These are phyloP conservation scores for Tragelaphus scriptus DNA, from an alignment of 2,113 vertebrate species.

Conservation along the genomic window DNA sequence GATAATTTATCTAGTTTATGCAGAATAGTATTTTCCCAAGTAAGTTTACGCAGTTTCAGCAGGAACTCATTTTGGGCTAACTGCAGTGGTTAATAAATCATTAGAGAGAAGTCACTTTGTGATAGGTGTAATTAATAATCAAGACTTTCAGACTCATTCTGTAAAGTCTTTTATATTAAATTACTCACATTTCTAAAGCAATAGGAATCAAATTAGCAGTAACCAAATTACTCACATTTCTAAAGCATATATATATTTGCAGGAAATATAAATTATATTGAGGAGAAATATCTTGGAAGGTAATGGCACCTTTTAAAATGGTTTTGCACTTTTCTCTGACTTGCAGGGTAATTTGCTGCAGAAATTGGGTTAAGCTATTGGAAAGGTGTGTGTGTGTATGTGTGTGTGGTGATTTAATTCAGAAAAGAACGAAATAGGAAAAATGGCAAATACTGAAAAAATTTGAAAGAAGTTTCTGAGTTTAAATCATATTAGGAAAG, in stretches of 20 bases:
- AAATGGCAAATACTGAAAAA: not conserved
- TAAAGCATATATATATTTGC: slow-evolving; percentile 40
- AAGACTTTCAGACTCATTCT: slow-evolving; percentile 68
- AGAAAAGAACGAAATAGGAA: not conserved
- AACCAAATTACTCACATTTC: slow-evolving; percentile 65
- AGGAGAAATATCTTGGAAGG: slow-evolving; percentile 16
- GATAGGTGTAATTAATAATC: slow-evolving; percentile 74
- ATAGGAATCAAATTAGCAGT: not conserved
- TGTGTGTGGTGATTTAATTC: slow-evolving; percentile 8
- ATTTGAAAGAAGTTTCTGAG: not conserved
- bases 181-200: slow-evolving; percentile 58
- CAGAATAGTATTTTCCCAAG: slow-evolving; percentile 70
- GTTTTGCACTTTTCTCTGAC: slow-evolving; percentile 14
- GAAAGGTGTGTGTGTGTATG: not conserved
- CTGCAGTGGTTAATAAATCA: slow-evolving; percentile 76
- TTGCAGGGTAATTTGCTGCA: not conserved
- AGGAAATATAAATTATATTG: not conserved
- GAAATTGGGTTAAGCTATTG: slow-evolving; percentile 60
- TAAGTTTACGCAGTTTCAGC: slow-evolving; percentile 75
- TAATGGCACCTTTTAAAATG: slow-evolving; percentile 52
- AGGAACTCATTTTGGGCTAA: slow-evolving; percentile 73
- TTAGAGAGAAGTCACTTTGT: slow-evolving; percentile 69
- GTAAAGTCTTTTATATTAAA: slow-evolving; percentile 62
- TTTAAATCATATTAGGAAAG: not conserved
- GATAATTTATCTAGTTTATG: slow-evolving; percentile 69